phyloP scores from a whole-genome alignment of 2,888 invertebrate species.

The Anarsia innoxiella region DNA sequence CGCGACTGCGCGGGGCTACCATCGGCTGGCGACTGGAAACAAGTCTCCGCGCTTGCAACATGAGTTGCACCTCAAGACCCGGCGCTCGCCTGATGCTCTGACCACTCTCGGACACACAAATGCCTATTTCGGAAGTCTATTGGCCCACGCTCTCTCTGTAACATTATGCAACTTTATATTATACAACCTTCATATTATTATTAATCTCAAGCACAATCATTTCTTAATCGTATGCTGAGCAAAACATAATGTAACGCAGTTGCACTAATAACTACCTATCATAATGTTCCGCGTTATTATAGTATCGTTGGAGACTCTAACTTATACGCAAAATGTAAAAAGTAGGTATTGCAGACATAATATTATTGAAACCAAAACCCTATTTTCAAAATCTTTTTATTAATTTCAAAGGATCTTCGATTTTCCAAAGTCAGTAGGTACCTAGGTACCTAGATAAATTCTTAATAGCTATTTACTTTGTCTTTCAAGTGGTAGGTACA shows the following conservation, averaged over 20 bases:
- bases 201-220: slow-evolving; percentile 7
- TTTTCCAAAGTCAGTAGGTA: too few species aligned
- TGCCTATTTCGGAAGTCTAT: slow-evolving; percentile 52
- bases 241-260: slow-evolving; percentile 2
- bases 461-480: too few species aligned
- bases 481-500: too few species aligned
- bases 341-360: too few species aligned
- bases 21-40: slow-evolving; percentile 54
- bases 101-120: slow-evolving; percentile 14
- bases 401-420: too few species aligned
- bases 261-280: background rate
- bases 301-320: too few species aligned
- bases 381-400: too few species aligned
- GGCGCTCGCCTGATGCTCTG: too few species aligned
- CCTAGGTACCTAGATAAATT: too few species aligned
- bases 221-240: slow-evolving; percentile 5
- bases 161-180: slow-evolving; percentile 51
- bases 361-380: too few species aligned
- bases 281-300: background rate
- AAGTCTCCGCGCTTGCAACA: slow-evolving; percentile 21
- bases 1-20: slow-evolving; percentile 60
- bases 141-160: slow-evolving; percentile 50
- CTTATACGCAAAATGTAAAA: too few species aligned
- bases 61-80: slow-evolving; percentile 18
- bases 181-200: slow-evolving; percentile 35